Percentiles rank a stretch among this genome's conserved stretches.
phyloP scores from a whole-genome alignment of 2,888 invertebrate genomes.

The Synergus umbraculus region DNA sequence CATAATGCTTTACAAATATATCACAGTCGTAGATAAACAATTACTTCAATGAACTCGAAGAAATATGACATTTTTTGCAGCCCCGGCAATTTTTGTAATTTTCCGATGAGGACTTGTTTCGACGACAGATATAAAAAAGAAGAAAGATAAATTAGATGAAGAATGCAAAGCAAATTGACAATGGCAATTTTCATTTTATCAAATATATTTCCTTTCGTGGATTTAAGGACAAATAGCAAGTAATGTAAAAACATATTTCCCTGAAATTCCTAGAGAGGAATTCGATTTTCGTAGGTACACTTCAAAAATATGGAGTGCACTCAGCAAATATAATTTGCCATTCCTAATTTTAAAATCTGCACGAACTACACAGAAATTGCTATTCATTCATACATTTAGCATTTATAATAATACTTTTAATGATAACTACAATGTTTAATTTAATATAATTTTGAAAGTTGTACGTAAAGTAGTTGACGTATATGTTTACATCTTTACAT shows the following conservation, averaged over 20 bases:
- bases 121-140: not conserved
- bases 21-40: constrained; percentile 41
- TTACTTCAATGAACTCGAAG: constrained; percentile 17
- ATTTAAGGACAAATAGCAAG: not conserved
- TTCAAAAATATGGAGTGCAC: no score
- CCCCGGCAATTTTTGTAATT: not conserved
- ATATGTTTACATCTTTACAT: not conserved
- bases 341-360: not conserved
- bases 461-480: not conserved
- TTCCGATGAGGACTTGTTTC: not conserved
- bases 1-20: constrained; percentile 40
- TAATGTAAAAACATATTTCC: not conserved
- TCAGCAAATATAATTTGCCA: not conserved
- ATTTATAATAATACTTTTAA: not conserved
- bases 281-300: not conserved
- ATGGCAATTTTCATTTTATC: not conserved
- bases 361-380: not conserved
- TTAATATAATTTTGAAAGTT: not conserved
- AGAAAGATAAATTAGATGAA: not conserved
- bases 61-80: not conserved
- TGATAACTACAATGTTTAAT: not conserved
- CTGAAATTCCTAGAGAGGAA: not conserved
- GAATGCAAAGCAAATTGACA: not conserved
- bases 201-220: not conserved
- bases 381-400: not conserved